Percentiles rank a stretch among this genome's conserved stretches.
phyloP scores from a whole-genome alignment of 1,140 invertebrate species.

The Cryptotermes secundus region DNA sequence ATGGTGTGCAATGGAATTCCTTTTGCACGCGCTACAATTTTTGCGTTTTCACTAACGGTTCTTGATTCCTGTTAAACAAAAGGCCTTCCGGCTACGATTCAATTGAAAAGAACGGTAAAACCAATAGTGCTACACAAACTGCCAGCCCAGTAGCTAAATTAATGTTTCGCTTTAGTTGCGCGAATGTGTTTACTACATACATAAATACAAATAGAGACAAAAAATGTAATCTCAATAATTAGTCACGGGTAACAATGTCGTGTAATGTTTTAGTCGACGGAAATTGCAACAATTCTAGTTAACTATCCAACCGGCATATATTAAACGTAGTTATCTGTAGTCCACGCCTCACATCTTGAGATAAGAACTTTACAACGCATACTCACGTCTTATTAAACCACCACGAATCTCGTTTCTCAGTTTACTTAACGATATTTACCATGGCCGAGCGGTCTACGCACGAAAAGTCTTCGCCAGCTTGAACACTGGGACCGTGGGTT shows the following conservation, averaged over 20 bases:
- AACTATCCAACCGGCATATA: too few relatives aligned
- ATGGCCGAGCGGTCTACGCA: too few relatives aligned
- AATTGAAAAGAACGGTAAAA: background rate
- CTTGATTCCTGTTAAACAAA: background rate
- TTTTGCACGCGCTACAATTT: background rate
- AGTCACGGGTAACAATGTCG: background rate
- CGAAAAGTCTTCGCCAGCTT: too few relatives aligned
- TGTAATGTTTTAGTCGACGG: background rate
- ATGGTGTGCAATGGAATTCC: background rate
- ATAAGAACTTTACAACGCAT: too few relatives aligned
- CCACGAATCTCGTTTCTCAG: too few relatives aligned
- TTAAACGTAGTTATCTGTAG: too few relatives aligned
- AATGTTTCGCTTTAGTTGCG: background rate
- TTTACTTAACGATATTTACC: too few relatives aligned
- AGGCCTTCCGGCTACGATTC: background rate
- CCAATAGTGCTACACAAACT: background rate
- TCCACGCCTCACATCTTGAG: too few relatives aligned
- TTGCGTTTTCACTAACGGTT: slow-evolving; percentile 6
- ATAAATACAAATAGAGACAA: background rate
- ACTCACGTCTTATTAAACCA: too few relatives aligned
- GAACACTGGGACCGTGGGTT: too few relatives aligned
- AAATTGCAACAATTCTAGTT: background rate
- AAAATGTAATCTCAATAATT: background rate
- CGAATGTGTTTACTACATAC: background rate
- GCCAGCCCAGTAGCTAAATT: background rate